These are phyloP conservation scores for Seriola aureovittata DNA, from an alignment of 2,113 vertebrate species.

Conservation along the genomic window DNA sequence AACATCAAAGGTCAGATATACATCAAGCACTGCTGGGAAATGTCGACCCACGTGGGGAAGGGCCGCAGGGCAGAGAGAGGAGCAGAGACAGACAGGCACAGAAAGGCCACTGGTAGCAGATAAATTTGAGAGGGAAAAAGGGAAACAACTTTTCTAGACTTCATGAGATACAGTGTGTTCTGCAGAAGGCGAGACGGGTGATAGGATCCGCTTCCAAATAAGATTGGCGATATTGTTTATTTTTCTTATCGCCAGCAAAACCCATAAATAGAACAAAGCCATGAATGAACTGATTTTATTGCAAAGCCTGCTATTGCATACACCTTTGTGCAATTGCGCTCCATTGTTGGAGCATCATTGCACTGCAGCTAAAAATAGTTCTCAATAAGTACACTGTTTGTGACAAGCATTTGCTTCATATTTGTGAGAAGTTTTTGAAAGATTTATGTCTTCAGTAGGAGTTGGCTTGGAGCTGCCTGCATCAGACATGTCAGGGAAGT, in stretches of 20 bases:
- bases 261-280: neutral
- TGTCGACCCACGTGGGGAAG: slow-evolving; percentile 71
- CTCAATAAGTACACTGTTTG: too few relatives aligned
- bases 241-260: neutral
- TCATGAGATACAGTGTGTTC: neutral
- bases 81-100: slow-evolving; percentile 15
- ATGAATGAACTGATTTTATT: neutral
- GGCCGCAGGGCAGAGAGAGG: slow-evolving; percentile 45
- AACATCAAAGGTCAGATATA: slow-evolving; percentile 90
- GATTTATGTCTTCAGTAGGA: neutral
- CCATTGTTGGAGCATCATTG: too few relatives aligned
- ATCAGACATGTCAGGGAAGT: neutral
- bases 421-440: neutral
- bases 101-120: slow-evolving; percentile 37
- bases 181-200: neutral
- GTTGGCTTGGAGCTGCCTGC: neutral
- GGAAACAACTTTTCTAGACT: slow-evolving; percentile 13
- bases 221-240: neutral
- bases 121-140: slow-evolving; percentile 22
- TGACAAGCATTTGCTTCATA: neutral
- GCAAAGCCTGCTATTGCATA: neutral
- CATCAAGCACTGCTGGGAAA: slow-evolving; percentile 83
- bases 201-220: slow-evolving; percentile 2
- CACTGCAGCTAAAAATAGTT: neutral
- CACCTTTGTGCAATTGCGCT: too few relatives aligned